Evolutionary conservation across 2,888 invertebrate species (phyloP), one percentile per base, ranked within the genome.

Genomic region (Synergus japonicus): DNA sequence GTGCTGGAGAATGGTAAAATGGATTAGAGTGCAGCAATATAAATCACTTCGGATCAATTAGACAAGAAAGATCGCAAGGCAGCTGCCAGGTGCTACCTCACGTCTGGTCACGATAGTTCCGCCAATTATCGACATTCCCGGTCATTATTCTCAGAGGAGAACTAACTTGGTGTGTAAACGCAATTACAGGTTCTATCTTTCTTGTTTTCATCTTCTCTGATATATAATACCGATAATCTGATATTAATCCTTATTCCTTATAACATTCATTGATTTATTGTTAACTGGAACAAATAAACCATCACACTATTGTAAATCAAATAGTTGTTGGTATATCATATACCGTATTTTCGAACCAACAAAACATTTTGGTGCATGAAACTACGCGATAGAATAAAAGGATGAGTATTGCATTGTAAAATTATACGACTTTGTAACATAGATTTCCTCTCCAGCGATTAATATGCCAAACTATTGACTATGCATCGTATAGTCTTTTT

Each of bases 21-120:
- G 78, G 66, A 64, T 63, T 69, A 64, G 58, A 58, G 69, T 79
- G 69, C 76, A 66, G 46, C 66, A 65, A n/a, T 78, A 76, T 49
- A 91, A 90, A 91, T 90, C 91, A 90, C 89, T 85, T 85, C 81
- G 87, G 90, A 91, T 91, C 90, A 90, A 90, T 91, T 90, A 90
- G 89, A 90, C 89, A 90, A 88, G 88, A 88, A 88, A 88, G 85
- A 89, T 87, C 87, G 88, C 83, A 85, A 87, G 88, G 81, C 80
- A 78, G 81, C 80, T 77, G 86, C 87, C 87, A 87, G 87, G 86
- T 88, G 88, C 87, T 79, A 85, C 82, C 78, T 82, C 83, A 83
- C 85, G 83, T 85, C 82, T 86, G 83, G 84, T 79, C 81, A 82
- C 83, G 86, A 87, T 84, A 86, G 85, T 84, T 83, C 83, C 82